Percentiles rank a stretch among this genome's conserved stretches.
Evolutionary conservation across 2,888 invertebrate species (phyloP).

Genomic region (Spilarctia lutea): DNA sequence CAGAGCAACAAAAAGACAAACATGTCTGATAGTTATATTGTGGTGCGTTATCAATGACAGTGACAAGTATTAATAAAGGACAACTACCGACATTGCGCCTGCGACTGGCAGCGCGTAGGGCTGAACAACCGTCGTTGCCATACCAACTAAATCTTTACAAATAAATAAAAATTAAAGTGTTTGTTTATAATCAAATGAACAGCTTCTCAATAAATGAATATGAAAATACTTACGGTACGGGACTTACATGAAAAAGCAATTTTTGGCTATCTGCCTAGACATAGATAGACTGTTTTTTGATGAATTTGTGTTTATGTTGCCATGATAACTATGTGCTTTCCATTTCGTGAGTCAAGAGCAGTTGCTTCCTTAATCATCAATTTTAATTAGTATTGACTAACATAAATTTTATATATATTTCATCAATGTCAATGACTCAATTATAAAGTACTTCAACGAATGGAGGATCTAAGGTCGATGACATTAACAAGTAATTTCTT

Average conservation of each 20-base stretch:
- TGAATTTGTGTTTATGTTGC: no score
- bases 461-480: no score
- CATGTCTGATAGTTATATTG: conserved; percentile 74
- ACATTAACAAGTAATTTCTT: no score
- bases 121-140: not conserved
- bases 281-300: no score
- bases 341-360: not conserved
- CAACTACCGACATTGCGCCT: conserved; percentile 72
- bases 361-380: not conserved
- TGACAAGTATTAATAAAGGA: conserved; percentile 84
- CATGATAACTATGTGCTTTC: no score
- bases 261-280: no score
- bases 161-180: no score
- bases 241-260: no score
- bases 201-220: no score
- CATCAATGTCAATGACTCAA: not conserved
- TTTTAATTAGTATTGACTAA: not conserved
- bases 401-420: not conserved
- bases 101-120: conserved; percentile 23
- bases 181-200: no score
- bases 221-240: no score
- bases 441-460: no score
- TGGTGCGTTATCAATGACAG: conserved; percentile 78
- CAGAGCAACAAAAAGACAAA: conserved; percentile 64
- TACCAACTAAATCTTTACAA: not conserved